Evolutionary conservation across 2,113 vertebrate genomes (phyloP).

Genomic region (Amazona vittata): DNA sequence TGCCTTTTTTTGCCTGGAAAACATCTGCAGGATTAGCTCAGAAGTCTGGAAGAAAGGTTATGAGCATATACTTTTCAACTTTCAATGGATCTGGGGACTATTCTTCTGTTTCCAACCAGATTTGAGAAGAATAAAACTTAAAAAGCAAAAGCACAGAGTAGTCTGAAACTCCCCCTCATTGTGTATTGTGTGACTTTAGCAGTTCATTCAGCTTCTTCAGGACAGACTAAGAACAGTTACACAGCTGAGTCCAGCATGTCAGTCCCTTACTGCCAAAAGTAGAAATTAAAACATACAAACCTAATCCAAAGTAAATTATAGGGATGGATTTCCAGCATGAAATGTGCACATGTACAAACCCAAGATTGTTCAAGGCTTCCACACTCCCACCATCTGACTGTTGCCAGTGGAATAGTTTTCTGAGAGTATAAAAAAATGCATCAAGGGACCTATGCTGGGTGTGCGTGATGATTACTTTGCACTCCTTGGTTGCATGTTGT

Average conservation of each 20-base stretch:
- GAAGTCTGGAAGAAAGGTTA: background rate
- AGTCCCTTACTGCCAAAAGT: background rate
- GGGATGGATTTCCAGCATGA: background rate
- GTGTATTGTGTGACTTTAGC: background rate
- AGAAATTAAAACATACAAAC: conserved; percentile 15
- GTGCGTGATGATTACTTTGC: background rate
- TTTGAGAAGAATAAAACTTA: background rate
- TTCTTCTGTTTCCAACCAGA: background rate
- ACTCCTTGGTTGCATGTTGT: background rate
- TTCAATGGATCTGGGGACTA: background rate
- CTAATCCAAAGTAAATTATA: conserved; percentile 31
- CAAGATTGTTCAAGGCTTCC: background rate
- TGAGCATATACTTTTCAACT: background rate
- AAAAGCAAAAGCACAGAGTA: background rate
- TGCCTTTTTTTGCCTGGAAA: background rate
- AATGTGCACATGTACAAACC: background rate
- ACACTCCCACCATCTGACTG: background rate
- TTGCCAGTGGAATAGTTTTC: background rate
- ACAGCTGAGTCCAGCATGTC: background rate
- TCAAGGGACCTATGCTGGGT: background rate
- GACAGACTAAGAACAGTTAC: background rate
- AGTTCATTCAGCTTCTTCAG: conserved; percentile 23
- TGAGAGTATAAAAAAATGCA: background rate
- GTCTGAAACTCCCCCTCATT: background rate
- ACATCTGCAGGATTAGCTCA: background rate